Evolutionary conservation across 2,888 invertebrate species (phyloP).

Genomic region (Caenorhabditis macrosperma): DNA sequence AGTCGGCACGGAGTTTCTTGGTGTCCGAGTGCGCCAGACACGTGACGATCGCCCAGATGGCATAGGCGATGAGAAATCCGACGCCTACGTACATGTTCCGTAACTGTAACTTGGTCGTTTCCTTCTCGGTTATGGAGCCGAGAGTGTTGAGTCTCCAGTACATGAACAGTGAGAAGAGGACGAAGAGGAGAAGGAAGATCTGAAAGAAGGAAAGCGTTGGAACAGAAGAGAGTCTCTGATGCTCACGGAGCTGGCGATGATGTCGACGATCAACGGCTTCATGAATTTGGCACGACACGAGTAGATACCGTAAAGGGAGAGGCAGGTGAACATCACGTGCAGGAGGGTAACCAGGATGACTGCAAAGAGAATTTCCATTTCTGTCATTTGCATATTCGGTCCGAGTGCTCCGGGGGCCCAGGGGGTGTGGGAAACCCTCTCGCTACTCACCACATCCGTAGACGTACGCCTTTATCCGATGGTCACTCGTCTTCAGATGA

Average conservation of each 20-base stretch:
- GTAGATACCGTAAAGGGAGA: constrained; percentile 69
- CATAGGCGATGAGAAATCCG: constrained; percentile 67
- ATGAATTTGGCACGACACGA: constrained; percentile 67
- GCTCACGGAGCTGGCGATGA: constrained; percentile 63
- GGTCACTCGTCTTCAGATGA: constrained; percentile 32
- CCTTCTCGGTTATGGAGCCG: constrained; percentile 62
- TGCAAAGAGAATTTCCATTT: too few species aligned
- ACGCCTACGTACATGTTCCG: constrained; percentile 69
- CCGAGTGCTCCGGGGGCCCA: not conserved
- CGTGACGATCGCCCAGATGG: constrained; percentile 66
- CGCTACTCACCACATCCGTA: constrained; percentile 44
- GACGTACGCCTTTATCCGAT: constrained; percentile 50
- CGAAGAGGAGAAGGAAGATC: constrained; percentile 60
- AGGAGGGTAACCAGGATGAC: constrained; percentile 59
- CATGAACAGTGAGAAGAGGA: constrained; percentile 61
- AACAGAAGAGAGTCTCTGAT: not conserved
- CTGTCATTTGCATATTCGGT: constrained; percentile 21
- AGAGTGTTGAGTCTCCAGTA: constrained; percentile 63
- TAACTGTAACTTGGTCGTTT: constrained; percentile 64
- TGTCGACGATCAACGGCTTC: constrained; percentile 67
- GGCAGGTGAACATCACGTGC: constrained; percentile 65
- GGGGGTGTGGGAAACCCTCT: not conserved
- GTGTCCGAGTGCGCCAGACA: constrained; percentile 66
- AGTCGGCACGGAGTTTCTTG: constrained; percentile 70
- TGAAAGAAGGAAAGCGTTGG: constrained; percentile 49